These are phyloP conservation scores for Nemotelus pantherinus DNA, from an alignment of 2,888 invertebrate genomes.

Conservation along the genomic window DNA sequence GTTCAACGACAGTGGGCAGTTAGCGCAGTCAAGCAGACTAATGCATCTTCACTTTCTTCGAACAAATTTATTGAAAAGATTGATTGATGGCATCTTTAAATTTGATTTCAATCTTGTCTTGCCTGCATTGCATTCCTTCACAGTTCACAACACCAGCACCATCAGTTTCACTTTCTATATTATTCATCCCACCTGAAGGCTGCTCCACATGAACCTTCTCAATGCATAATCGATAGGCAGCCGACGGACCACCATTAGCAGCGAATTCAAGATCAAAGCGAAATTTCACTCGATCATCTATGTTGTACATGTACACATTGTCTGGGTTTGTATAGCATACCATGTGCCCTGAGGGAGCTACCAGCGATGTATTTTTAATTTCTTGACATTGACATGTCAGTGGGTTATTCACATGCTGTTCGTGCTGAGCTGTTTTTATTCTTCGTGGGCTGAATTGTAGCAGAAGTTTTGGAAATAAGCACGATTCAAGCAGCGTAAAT, in stretches of 20 bases:
- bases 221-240: constrained; percentile 8
- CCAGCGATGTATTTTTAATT: background rate
- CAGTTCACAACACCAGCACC: background rate
- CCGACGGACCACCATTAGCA: background rate
- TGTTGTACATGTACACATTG: too few relatives aligned
- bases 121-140: background rate
- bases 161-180: constrained; percentile 32
- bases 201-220: background rate
- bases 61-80: background rate
- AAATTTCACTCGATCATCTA: constrained; percentile 15
- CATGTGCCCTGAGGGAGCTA: background rate
- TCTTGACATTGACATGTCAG: constrained; percentile 31
- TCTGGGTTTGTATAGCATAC: too few relatives aligned
- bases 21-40: too few relatives aligned
- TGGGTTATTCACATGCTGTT: constrained; percentile 27
- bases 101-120: constrained; percentile 21
- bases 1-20: too few relatives aligned
- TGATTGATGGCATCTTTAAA: constrained; percentile 15
- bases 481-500: too few relatives aligned
- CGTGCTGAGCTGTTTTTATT: background rate
- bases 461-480: too few relatives aligned
- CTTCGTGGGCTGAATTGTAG: too few relatives aligned
- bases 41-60: too few relatives aligned
- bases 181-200: constrained; percentile 6
- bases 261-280: constrained; percentile 33